Base-by-base conservation (phyloP, 2,113 vertebrate species). In the Solea solea region DNA sequence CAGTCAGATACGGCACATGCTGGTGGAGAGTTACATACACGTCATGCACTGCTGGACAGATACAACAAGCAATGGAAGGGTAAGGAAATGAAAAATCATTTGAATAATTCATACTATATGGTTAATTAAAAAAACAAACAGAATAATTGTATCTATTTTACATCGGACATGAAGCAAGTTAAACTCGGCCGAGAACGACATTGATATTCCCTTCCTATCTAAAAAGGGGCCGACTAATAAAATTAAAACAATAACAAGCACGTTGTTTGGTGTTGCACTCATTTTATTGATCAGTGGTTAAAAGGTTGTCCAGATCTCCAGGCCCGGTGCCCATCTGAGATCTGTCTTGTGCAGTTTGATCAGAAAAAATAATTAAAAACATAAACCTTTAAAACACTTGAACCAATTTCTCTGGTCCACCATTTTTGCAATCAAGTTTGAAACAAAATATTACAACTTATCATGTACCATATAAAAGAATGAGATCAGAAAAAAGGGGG, bases 241-340 rank as follows among this genome's bases (percentile, higher is more conserved):
- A 63, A 73, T 82, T 72, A 69, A 86, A 90, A 41, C 53, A 85
- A 89, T 64, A 76, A 76, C 51, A 80, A 89, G 78, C 80, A 53
- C 83, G n/a, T 59, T 0, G 40, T 74, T 90, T 89, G 79, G 83
- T 92, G 93, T 92, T 87, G 90, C 90, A 92, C 89, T 89, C 81
- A 42, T 86, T 94, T 94, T 94, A 95, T 94, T 89, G 86, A 93
- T 94, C 93, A 94, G 93, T 95, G 94, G 93, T 94, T 94, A 93
- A 81, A 81, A 94, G 82, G 67, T 92, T 84, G 88, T 88, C 69
- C 78, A 91, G 82, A 89, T 78, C 89, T 91, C 81, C 21, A 79
- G 85, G 84, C 74, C 65, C 88, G 85, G 54, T n/a, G 73, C 76
- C 76, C 53, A 12, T 68, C 14, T 50, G 80, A 92, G 91, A 93